Evolutionary conservation across 2,797 vertebrate species (phyloP).

Genomic region (Salarias fasciatus): DNA sequence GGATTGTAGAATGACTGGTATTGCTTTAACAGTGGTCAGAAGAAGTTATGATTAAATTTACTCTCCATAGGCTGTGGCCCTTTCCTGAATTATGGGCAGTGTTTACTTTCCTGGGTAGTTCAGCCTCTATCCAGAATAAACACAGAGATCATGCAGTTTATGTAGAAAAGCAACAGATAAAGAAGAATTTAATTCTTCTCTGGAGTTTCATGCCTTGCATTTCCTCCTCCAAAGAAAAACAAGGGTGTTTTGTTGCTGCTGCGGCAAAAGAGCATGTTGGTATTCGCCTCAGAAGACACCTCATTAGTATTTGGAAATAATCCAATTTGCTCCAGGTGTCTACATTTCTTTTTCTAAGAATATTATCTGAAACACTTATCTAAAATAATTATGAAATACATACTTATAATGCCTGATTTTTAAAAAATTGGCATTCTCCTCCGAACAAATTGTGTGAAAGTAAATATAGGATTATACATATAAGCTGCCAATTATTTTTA

Average conservation of each 20-base stretch:
- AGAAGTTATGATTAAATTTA: conserved; percentile 4
- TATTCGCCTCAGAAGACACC: conserved; percentile 31
- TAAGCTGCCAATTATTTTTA: no score
- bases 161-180: conserved; percentile 46
- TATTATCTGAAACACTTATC: no score
- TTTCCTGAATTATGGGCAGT: conserved; percentile 31
- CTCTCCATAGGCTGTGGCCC: conserved; percentile 6
- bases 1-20: conserved; percentile 6
- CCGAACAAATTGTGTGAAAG: no score
- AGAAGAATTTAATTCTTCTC: conserved; percentile 57
- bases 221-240: conserved; percentile 39
- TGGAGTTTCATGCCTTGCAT: conserved; percentile 29
- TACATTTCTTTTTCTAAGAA: no score
- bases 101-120: conserved; percentile 37
- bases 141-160: conserved; percentile 43
- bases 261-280: conserved; percentile 5
- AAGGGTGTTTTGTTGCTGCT: conserved; percentile 29
- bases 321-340: conserved; percentile 47
- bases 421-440: no score
- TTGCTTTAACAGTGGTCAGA: conserved; percentile 1
- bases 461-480: no score
- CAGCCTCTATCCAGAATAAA: conserved; percentile 62
- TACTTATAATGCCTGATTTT: no score
- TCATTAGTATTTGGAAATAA: conserved; percentile 52
- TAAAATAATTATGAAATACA: no score